Base-by-base conservation (phyloP, 2,113 vertebrate genomes). In the Geococcyx californianus region DNA sequence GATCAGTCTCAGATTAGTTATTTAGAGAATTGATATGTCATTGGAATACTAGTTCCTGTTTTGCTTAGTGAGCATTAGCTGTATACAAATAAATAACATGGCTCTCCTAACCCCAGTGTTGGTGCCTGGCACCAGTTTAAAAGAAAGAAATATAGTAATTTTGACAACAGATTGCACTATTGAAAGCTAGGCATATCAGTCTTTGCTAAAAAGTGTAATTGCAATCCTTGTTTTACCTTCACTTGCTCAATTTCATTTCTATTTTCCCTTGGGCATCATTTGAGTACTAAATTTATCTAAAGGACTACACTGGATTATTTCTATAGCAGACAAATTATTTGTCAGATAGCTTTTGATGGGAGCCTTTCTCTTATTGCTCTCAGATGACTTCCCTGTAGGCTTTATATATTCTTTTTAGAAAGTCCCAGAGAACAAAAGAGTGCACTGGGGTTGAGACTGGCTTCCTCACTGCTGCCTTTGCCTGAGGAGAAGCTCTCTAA, bases 31-130 rank as follows among this genome's bases (percentile, higher is more conserved):
- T 59, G 11, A 20, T 18, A 3, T 1, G 11, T 2, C 10, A 9
- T 3, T 51, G 25, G 20, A 28, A 26, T 80, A 84, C 21, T 11
- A 12, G 28, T n/a, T 17, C 7, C 33, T 49, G 20, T 24, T 88
- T 33, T 81, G n/a, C 31, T 20, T 7, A 45, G 45, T 16, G 31
- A 78, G 13, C 10, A 2, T 80, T 44, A 38, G 6, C 17, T 15
- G 13, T 10, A 13, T 23, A 10, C 33, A 58, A 82, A 18, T 45
- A 77, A 88, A 34, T 42, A 79, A 75, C 1, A 7, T 0, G 0
- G 5, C 16, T 45, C 58, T 72, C 33, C 45, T 66, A 34, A 49
- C 21, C 26, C 9, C 6, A 3, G 0, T 16, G 23, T 17, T 77
- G 63, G 10, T 58, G 80, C 10, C 36, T 69, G 45, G 11, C 6